phyloP scores from a whole-genome alignment of 2,888 invertebrate species.

The Opisthograptis luteolata region DNA sequence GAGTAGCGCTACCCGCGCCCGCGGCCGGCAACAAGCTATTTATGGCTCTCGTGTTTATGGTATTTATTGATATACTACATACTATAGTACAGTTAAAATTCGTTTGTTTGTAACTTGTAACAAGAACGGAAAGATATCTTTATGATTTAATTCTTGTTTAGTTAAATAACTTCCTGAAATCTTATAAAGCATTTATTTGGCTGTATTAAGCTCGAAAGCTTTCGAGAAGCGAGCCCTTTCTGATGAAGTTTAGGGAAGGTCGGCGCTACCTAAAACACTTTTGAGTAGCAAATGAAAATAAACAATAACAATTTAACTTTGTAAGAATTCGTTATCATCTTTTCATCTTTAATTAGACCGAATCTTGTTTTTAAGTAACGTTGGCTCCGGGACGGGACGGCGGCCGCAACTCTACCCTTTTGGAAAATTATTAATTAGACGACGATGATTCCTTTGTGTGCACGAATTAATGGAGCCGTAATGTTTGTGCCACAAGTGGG shows the following conservation, averaged over 20 bases:
- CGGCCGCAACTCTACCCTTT: not conserved
- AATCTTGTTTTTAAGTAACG: slow-evolving; percentile 1
- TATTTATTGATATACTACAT: too few relatives aligned
- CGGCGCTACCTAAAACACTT: not conserved
- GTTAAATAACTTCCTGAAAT: too few relatives aligned
- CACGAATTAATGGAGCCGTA: slow-evolving; percentile 6
- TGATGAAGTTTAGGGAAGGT: not conserved
- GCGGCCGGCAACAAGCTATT: too few relatives aligned
- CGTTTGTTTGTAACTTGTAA: too few relatives aligned
- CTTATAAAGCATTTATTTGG: too few relatives aligned
- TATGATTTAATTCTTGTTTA: too few relatives aligned
- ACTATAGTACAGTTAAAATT: too few relatives aligned
- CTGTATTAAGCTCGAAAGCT: too few relatives aligned
- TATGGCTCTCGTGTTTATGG: too few relatives aligned
- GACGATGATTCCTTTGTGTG: slow-evolving; percentile 7
- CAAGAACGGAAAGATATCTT: too few relatives aligned
- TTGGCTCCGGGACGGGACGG: not conserved
- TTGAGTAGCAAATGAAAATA: not conserved
- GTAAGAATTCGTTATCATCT: not conserved
- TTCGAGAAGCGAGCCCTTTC: not conserved
- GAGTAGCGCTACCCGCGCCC: too few relatives aligned
- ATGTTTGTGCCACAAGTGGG: not conserved
- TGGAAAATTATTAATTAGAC: slow-evolving; percentile 7
- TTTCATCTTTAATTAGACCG: slow-evolving; percentile 7
- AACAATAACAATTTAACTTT: slow-evolving; percentile 8